A percentile compares a stretch with the other conserved stretches of the same genome.
These are phyloP conservation scores for Cephus cinctus DNA, from an alignment of 1,140 invertebrate species.

Conservation along the genomic window DNA sequence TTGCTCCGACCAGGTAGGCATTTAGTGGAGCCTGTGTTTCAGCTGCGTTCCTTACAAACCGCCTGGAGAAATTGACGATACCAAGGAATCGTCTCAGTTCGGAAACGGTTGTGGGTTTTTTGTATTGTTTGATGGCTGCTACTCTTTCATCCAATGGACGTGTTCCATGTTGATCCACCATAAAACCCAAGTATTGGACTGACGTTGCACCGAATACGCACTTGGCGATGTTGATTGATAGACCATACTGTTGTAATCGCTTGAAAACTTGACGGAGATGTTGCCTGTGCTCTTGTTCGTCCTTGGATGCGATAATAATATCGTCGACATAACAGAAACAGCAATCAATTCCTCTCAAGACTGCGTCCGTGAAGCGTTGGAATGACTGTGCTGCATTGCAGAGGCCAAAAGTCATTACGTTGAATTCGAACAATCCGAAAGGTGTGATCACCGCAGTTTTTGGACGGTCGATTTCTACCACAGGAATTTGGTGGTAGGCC, in stretches of 20 bases:
- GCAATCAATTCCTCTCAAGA: slow-evolving; percentile 19
- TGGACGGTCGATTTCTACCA: slow-evolving; percentile 27
- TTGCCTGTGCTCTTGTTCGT: slow-evolving; percentile 12
- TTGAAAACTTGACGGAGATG: slow-evolving; percentile 17
- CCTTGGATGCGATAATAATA: slow-evolving; percentile 18
- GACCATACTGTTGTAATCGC: slow-evolving; percentile 23
- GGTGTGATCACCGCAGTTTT: slow-evolving; percentile 48
- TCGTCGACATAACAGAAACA: slow-evolving; percentile 21
- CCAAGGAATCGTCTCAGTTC: slow-evolving; percentile 16
- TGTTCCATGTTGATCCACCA: slow-evolving; percentile 27
- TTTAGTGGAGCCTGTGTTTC: too few relatives aligned
- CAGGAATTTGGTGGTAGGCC: slow-evolving; percentile 15
- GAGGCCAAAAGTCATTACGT: slow-evolving; percentile 16
- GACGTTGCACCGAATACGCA: slow-evolving; percentile 27
- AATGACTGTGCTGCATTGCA: slow-evolving; percentile 39
- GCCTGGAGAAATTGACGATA: slow-evolving; percentile 15
- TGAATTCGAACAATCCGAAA: too few relatives aligned
- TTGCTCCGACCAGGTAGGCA: not conserved
- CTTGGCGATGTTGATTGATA: slow-evolving; percentile 31
- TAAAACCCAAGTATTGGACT: slow-evolving; percentile 32
- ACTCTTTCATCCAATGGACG: slow-evolving; percentile 22
- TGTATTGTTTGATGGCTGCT: slow-evolving; percentile 25
- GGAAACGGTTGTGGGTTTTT: slow-evolving; percentile 1
- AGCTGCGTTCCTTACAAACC: slow-evolving; percentile 9
- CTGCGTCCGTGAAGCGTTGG: slow-evolving; percentile 25